Percentiles rank a stretch among this genome's conserved stretches.
phyloP scores from a whole-genome alignment of 2,797 vertebrate genomes.

The Urosaurus nigricauda region DNA sequence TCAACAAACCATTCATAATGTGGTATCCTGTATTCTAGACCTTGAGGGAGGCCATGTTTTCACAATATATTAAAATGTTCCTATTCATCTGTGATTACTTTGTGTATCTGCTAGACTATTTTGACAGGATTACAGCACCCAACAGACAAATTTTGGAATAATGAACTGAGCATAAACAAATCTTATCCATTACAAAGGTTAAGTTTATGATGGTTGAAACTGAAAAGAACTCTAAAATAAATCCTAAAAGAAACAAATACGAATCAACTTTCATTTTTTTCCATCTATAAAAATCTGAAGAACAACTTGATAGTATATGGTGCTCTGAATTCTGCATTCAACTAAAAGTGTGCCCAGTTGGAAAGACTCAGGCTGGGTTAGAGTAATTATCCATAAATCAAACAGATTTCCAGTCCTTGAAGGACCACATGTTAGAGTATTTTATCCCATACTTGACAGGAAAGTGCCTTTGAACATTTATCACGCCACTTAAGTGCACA shows the following conservation, averaged over 20 bases:
- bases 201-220: conserved; percentile 30
- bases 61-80: conserved; percentile 9
- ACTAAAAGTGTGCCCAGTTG: background rate
- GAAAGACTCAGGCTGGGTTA: background rate
- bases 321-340: conserved; percentile 6
- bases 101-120: background rate
- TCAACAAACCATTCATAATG: too few relatives aligned
- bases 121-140: background rate
- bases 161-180: conserved; percentile 22
- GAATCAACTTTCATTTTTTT: conserved; percentile 5
- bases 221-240: conserved; percentile 3
- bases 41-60: background rate
- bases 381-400: conserved; percentile 24
- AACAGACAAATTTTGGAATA: background rate
- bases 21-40: too few relatives aligned
- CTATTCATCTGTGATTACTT: conserved; percentile 26
- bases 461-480: conserved; percentile 20
- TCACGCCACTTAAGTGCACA: conserved; percentile 5
- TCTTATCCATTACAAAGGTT: background rate
- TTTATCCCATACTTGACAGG: background rate
- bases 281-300: conserved; percentile 8
- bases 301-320: background rate
- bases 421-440: background rate
- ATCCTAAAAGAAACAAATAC: background rate
- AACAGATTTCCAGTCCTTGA: conserved; percentile 3